Percentiles rank a stretch among this genome's conserved stretches.
phyloP scores from a whole-genome alignment of 2,888 invertebrate species.

The Standfussiana lucernea region DNA sequence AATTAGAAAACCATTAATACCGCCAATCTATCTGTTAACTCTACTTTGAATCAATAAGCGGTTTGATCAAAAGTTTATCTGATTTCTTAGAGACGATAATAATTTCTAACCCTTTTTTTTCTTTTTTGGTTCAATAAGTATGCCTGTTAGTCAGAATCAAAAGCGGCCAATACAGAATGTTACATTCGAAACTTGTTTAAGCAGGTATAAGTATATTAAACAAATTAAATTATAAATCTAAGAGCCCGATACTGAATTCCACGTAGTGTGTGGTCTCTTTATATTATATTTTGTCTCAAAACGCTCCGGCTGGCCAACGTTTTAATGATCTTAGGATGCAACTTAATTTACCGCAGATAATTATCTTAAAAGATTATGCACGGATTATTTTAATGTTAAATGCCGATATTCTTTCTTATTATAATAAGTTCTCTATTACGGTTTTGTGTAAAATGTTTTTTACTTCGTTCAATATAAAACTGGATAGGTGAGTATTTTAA shows the following conservation, averaged over 20 bases:
- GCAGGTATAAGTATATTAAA: constrained; percentile 19
- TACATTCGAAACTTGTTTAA: constrained; percentile 43
- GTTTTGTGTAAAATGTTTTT: constrained; percentile 16
- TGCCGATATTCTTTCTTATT: constrained; percentile 40
- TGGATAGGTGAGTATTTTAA: background rate
- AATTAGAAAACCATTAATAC: constrained; percentile 55
- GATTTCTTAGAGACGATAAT: constrained; percentile 38
- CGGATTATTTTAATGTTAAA: constrained; percentile 54
- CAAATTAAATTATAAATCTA: constrained; percentile 60
- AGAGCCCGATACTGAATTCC: constrained; percentile 58
- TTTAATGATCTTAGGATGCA: constrained; percentile 68
- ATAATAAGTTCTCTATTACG: constrained; percentile 19
- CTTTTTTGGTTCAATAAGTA: constrained; percentile 22
- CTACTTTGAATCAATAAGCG: constrained; percentile 52
- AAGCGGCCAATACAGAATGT: background rate
- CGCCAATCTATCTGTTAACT: constrained; percentile 31
- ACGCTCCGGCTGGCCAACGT: constrained; percentile 45
- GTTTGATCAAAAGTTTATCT: constrained; percentile 41
- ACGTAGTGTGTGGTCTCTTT: constrained; percentile 72
- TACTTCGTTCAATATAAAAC: constrained; percentile 18
- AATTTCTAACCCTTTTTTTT: constrained; percentile 36
- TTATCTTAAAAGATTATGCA: constrained; percentile 61
- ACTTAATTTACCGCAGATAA: constrained; percentile 72
- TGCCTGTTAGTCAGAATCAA: constrained; percentile 15
- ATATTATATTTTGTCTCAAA: constrained; percentile 62